Evolutionary conservation across 2,888 invertebrate genomes (phyloP).

Genomic region (Spisula solida): DNA sequence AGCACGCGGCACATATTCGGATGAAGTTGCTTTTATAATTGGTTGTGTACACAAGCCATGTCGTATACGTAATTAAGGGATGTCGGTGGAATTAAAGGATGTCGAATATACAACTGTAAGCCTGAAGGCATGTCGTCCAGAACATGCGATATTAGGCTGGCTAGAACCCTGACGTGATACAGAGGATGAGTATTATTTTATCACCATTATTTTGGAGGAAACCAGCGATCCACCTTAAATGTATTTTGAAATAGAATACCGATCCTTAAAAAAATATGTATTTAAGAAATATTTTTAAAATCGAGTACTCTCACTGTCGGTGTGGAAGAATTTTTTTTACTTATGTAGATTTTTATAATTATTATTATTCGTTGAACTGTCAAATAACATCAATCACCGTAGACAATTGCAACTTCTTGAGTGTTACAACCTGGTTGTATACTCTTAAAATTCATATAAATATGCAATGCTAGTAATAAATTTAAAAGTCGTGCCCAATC

Average conservation of each 20-base stretch:
- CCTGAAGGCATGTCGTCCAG: neutral
- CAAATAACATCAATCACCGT: neutral
- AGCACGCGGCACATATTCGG: too few species aligned
- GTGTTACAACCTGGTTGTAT: conserved; percentile 1
- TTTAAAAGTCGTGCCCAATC: neutral
- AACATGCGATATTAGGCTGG: neutral
- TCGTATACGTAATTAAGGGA: neutral
- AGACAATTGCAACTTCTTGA: conserved; percentile 1
- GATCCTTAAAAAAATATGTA: too few species aligned
- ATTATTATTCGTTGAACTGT: conserved; percentile 1
- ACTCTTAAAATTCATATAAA: conserved; percentile 1
- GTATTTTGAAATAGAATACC: neutral
- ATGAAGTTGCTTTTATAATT: too few species aligned
- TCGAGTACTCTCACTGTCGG: conserved; percentile 1
- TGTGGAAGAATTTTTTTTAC: conserved; percentile 1
- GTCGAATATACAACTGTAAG: neutral
- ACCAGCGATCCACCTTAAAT: conserved; percentile 1
- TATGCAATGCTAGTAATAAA: conserved; percentile 1
- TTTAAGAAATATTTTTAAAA: neutral
- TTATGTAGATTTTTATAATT: conserved; percentile 1
- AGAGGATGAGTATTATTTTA: neutral
- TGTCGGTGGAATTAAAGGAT: neutral
- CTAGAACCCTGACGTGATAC: neutral
- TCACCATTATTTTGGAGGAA: conserved; percentile 1
- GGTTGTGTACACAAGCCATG: too few species aligned